A percentile compares a stretch with the other conserved stretches of the same genome.
Evolutionary conservation across 2,888 invertebrate genomes (phyloP).

Genomic region (Dichetophora obliterata): DNA sequence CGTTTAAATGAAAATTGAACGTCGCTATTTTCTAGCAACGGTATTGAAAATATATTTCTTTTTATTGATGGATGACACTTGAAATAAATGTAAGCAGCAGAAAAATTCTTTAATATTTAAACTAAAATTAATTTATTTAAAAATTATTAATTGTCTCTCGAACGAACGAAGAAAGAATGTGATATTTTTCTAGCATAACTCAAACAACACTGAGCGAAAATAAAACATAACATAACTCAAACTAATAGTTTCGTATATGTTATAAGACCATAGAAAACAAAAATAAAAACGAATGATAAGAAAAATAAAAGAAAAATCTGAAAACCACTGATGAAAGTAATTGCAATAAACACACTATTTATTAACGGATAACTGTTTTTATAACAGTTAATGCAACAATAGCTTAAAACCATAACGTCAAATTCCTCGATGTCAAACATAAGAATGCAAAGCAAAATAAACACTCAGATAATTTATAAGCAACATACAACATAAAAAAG

Average conservation of each 20-base stretch:
- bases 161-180: conserved; percentile 71
- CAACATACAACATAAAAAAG: conserved; percentile 9
- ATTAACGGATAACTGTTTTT: neutral
- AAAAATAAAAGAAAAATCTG: neutral
- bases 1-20: neutral
- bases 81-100: conserved; percentile 39
- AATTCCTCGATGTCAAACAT: conserved; percentile 25
- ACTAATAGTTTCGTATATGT: neutral
- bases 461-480: neutral
- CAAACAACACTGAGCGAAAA: conserved; percentile 42
- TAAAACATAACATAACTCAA: conserved; percentile 24
- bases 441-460: neutral
- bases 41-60: no score
- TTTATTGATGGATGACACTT: neutral
- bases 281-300: neutral
- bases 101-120: conserved; percentile 48
- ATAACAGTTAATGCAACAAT: conserved; percentile 13
- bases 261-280: neutral
- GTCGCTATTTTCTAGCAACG: neutral
- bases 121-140: conserved; percentile 32
- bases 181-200: conserved; percentile 70
- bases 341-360: neutral
- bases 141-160: conserved; percentile 63
- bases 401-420: conserved; percentile 14
- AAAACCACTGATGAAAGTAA: neutral